A percentile compares a stretch with the other conserved stretches of the same genome.
phyloP scores from a whole-genome alignment of 2,888 invertebrate species.

The Philhelius pedissequus region DNA sequence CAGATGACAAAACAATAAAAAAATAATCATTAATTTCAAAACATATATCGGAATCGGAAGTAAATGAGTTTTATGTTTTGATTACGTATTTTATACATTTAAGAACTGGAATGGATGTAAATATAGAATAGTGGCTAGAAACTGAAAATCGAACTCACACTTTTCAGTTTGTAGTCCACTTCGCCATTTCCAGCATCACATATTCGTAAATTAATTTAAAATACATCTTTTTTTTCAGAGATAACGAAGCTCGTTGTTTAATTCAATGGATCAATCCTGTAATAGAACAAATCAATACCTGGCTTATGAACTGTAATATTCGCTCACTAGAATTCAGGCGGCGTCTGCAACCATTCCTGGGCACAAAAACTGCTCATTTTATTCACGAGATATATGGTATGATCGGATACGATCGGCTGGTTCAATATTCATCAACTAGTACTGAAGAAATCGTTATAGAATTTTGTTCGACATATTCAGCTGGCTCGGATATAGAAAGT shows the following conservation, averaged over 20 bases:
- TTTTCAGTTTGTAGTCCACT: no score
- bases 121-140: no score
- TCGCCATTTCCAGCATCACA: no score
- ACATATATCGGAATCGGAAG: no score
- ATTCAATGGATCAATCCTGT: slow-evolving; percentile 92
- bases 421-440: slow-evolving; percentile 82
- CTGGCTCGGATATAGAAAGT: slow-evolving; percentile 70
- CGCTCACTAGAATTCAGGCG: slow-evolving; percentile 83
- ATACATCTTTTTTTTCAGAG: slow-evolving; percentile 79
- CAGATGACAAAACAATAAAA: no score
- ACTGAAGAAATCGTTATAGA: slow-evolving; percentile 76
- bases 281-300: slow-evolving; percentile 84
- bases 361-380: slow-evolving; percentile 89
- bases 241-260: slow-evolving; percentile 89
- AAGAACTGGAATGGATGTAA: no score
- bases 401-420: slow-evolving; percentile 88
- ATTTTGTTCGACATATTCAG: slow-evolving; percentile 72
- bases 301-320: slow-evolving; percentile 84
- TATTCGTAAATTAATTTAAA: background rate
- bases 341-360: slow-evolving; percentile 84
- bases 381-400: slow-evolving; percentile 94
- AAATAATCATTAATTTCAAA: no score
- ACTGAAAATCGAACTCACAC: no score
- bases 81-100: no score
- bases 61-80: no score